Evolutionary conservation across 2,113 vertebrate genomes (phyloP).

Genomic region (Pteruthius melanotis): DNA sequence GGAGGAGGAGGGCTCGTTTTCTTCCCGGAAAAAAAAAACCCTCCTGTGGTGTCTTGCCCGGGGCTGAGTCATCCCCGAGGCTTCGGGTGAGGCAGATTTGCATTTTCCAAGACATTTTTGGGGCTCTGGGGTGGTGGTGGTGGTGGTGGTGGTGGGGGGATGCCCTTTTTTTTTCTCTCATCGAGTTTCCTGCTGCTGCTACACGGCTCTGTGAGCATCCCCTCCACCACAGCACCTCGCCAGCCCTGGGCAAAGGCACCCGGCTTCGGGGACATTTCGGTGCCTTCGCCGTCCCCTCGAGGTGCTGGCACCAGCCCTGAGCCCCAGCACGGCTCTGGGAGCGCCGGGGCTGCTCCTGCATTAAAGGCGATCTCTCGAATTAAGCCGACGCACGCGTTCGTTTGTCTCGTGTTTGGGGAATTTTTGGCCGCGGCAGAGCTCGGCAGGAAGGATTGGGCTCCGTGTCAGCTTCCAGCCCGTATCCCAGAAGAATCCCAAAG

Average conservation of each 20-base stretch:
- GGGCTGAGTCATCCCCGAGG: neutral
- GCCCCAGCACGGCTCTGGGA: neutral
- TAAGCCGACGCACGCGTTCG: accelerated
- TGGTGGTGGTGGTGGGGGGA: too few relatives aligned
- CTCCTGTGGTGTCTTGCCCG: neutral
- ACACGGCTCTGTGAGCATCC: constrained; percentile 16
- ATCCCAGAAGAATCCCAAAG: neutral
- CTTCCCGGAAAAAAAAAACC: neutral
- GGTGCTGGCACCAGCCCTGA: neutral
- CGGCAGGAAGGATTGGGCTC: neutral
- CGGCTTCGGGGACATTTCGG: neutral
- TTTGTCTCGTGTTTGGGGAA: neutral
- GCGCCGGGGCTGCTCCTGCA: neutral
- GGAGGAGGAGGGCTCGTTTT: neutral
- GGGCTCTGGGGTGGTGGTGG: neutral
- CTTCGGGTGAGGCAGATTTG: neutral
- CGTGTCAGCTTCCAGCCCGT: neutral
- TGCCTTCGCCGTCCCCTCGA: neutral
- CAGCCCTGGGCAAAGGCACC: neutral
- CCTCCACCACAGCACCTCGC: neutral
- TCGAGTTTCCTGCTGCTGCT: constrained; percentile 70
- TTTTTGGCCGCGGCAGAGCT: neutral
- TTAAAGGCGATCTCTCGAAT: constrained; percentile 14
- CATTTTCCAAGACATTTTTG: neutral
- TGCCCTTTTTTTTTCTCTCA: neutral